Evolutionary conservation across 2,888 invertebrate species (phyloP), one percentile per base, ranked within the genome.

Genomic region (Drosophila trichaetosa): DNA sequence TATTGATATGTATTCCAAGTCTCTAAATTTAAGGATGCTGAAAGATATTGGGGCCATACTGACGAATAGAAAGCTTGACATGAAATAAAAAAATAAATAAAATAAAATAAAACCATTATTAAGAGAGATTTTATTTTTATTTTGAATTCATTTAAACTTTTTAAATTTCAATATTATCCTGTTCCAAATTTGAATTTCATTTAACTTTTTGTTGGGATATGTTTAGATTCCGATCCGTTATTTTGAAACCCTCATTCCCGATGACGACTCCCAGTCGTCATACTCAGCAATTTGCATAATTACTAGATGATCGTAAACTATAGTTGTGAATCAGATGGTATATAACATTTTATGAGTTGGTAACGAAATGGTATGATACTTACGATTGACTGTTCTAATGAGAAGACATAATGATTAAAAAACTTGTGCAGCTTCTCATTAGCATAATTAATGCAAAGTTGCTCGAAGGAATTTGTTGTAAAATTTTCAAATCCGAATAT

Each of bases 401-500:
- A 97, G 91, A 99, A 98, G 33, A 99, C 98, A 91, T 98, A 98
- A 92, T 98, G 98, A 94, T 98, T 98, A 94, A 99, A 99, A 94
- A 98, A 98, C 94, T 97, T 97, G 92, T 98, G 98, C 40, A 98
- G 94, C 92, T 98, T 98, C 93, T 98, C 98, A 91, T 98, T 98
- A 0, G 98, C 97, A 93, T 98, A 98, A 93, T 98, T 98, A 79
- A 98, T 98, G 92, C 98, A 98, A 16, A 98, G 95, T 91, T 98
- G 98, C 92, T 98, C 98, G 84, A 98, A 96, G 2, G 98, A 98
- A 93, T 98, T 98, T n/a, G 95, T 94, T 4, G 95, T 94, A 93
- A 98, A 98, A 94, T 98, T 98, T 94, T 98, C 98, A 92, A 98
- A 98, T 66, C 98, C 98, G 92, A 98, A 98, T 84, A 98, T 98